Evolutionary conservation across 1,140 invertebrate genomes (phyloP).

Genomic region (Tetraneura akinire): DNA sequence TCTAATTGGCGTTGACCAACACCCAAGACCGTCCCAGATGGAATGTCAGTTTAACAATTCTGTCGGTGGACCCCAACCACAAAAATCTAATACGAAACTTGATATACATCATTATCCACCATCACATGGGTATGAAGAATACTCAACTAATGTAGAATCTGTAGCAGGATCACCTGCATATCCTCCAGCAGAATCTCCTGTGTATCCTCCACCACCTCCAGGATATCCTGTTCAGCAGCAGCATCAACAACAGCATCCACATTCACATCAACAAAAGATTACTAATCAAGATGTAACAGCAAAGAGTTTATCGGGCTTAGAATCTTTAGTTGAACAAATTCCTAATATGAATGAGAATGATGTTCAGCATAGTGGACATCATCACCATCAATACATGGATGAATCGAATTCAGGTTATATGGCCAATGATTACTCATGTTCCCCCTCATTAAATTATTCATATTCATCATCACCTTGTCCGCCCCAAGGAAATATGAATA

Average conservation of each 20-base stretch:
- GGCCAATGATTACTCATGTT: constrained; percentile 54
- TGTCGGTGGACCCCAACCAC: constrained; percentile 56
- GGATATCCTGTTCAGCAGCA: constrained; percentile 20
- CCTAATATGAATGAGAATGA: constrained; percentile 78
- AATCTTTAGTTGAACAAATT: constrained; percentile 88
- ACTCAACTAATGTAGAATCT: constrained; percentile 56
- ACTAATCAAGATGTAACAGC: constrained; percentile 73
- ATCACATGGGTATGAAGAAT: constrained; percentile 55
- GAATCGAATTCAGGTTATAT: constrained; percentile 52
- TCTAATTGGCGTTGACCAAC: constrained; percentile 28
- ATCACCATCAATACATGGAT: constrained; percentile 48
- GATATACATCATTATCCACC: constrained; percentile 55
- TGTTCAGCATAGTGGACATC: constrained; percentile 51
- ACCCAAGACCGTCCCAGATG: constrained; percentile 55
- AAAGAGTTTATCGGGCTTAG: constrained; percentile 84
- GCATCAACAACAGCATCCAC: constrained; percentile 6
- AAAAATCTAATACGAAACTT: constrained; percentile 53
- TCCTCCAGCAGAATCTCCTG: constrained; percentile 54
- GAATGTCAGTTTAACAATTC: constrained; percentile 63
- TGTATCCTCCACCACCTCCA: constrained; percentile 51
- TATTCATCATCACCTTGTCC: constrained; percentile 54
- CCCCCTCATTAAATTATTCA: constrained; percentile 41
- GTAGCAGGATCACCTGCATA: constrained; percentile 54
- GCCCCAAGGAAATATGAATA: constrained; percentile 55
- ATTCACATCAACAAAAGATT: constrained; percentile 48